Base-by-base conservation (phyloP, 2,888 invertebrate genomes). In the Cephus pygmeus region DNA sequence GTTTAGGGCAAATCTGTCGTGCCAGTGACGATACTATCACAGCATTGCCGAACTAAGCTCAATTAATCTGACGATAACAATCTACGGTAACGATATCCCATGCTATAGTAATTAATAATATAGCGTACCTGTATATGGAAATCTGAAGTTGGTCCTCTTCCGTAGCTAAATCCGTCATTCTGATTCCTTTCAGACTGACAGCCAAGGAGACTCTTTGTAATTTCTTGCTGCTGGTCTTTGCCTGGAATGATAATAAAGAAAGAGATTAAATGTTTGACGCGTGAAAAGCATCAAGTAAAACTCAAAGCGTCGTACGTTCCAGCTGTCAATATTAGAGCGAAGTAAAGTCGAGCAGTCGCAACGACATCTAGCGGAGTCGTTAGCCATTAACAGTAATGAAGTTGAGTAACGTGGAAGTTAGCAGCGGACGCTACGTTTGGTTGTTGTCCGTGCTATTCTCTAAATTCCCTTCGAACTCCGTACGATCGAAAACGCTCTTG, bases 91-190 rank as follows among this genome's bases (percentile, higher is more conserved):
- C 23, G 56, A 23, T 23, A 23, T 56, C 2, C 56, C 23, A 23
- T 23, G 2, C 85, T 90, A 40, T 15, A 15, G 1, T 40, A 40
- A 40, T 56, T 23, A 56, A 56, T 56, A 56, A 56, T 56, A 23
- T 9, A 23, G 9, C 23, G 9, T 23, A 96, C 97, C 96, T 96
- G 92, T 97, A 97, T 90, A 97, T 97, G 31, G 97, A 97, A 69
- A 97, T 94, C 89, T 96, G 95, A 81, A 97, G 92, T 35, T 96
- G 93, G 80, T 95, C 94, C 85, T 96, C 95, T 81, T 95, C 95
- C 4, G 95, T 93, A 35, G 94, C 93, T 1, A 94, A 92, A 86
- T 97, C 96, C 4, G 94, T 94, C 82, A 97, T 95, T 79, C 94
- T 93, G 83, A 98, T 96, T 75, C 97, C 97, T 85, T 94, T 94